These are phyloP conservation scores for Sebastes paucispinis DNA, from an alignment of 2,797 vertebrate genomes.

Conservation along the genomic window DNA sequence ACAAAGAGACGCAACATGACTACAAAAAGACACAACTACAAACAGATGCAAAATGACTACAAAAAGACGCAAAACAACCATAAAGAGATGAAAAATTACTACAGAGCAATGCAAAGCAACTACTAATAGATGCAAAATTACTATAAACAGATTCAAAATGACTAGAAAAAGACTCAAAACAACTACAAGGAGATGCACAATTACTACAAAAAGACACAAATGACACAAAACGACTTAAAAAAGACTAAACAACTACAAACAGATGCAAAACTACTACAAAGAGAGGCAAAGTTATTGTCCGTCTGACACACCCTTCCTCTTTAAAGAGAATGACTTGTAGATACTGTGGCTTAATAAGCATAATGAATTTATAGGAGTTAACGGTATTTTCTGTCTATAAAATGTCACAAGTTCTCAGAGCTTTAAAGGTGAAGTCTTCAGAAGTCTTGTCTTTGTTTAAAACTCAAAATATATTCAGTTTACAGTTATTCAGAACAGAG, in stretches of 20 bases:
- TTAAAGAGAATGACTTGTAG: constrained; percentile 32
- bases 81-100: not conserved
- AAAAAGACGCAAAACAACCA: too few relatives aligned
- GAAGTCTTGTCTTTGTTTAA: not conserved
- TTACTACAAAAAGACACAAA: too few relatives aligned
- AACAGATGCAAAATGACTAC: too few relatives aligned
- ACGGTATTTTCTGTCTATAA: not conserved
- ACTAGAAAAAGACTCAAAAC: too few relatives aligned
- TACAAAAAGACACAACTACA: too few relatives aligned
- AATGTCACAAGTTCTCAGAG: not conserved
- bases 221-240: not conserved
- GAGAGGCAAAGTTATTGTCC: not conserved
- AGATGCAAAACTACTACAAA: not conserved
- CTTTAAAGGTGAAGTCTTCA: not conserved
- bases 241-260: not conserved
- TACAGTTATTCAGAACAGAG: not conserved
- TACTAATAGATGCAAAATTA: not conserved
- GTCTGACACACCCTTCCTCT: not conserved
- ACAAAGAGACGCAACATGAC: not conserved
- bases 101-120: too few relatives aligned
- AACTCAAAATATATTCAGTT: not conserved
- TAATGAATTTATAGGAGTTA: not conserved
- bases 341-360: constrained; percentile 29
- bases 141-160: too few relatives aligned
- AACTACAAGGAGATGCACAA: too few relatives aligned